These are phyloP conservation scores for Xenentodon cancila DNA, from an alignment of 2,797 vertebrate genomes.

Conservation along the genomic window DNA sequence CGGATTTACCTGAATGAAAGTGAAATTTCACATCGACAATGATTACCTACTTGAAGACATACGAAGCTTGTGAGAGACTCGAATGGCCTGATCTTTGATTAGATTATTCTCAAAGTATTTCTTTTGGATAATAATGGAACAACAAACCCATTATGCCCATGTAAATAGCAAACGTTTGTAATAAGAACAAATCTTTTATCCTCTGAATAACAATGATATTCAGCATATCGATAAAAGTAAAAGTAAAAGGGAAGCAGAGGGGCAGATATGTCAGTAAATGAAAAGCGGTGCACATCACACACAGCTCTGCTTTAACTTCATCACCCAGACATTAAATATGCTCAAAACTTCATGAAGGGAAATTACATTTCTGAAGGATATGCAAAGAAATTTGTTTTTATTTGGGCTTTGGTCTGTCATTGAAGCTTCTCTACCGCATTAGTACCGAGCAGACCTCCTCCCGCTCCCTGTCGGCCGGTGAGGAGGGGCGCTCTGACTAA, in stretches of 20 bases:
- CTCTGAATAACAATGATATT: not conserved
- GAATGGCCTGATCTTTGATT: too few species aligned
- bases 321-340: constrained; percentile 29
- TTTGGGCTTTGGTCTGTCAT: constrained; percentile 25
- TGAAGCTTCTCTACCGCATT: constrained; percentile 35
- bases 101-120: too few species aligned
- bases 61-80: too few species aligned
- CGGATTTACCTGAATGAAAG: too few species aligned
- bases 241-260: constrained; percentile 5
- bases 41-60: too few species aligned
- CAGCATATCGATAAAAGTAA: not conserved
- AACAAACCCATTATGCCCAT: too few species aligned
- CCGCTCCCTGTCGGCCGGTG: constrained; percentile 14
- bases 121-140: too few species aligned
- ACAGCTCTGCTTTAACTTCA: not conserved
- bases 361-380: constrained; percentile 45
- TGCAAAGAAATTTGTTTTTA: constrained; percentile 32
- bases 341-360: constrained; percentile 14
- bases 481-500: constrained; percentile 27
- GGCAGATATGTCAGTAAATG: constrained; percentile 10
- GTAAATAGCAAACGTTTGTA: too few species aligned
- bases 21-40: too few species aligned
- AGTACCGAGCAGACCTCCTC: constrained; percentile 34
- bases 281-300: constrained; percentile 14
- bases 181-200: not conserved